These are phyloP conservation scores for Chrysocyon brachyurus DNA, from an alignment of 2,797 vertebrate species.

Conservation along the genomic window DNA sequence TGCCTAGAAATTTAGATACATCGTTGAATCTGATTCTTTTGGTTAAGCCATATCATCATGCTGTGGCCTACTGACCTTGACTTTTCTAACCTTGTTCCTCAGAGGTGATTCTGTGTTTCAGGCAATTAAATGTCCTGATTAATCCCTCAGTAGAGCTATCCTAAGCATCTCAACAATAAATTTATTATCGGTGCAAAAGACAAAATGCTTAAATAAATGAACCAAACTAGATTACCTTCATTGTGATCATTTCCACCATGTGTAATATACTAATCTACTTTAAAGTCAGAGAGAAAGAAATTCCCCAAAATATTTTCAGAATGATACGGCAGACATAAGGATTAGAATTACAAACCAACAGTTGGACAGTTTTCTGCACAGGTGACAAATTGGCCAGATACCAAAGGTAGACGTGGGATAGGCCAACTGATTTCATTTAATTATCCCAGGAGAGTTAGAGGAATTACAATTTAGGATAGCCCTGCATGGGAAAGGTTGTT, in stretches of 20 bases:
- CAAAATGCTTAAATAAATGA: conserved; percentile 43
- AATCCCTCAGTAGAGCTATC: background rate
- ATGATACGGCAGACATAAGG: background rate
- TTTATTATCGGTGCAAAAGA: background rate
- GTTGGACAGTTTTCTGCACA: background rate
- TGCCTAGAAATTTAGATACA: background rate
- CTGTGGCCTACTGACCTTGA: background rate
- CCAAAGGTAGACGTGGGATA: background rate
- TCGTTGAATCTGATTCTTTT: background rate
- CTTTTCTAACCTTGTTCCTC: background rate
- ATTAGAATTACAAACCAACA: background rate
- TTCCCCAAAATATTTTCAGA: background rate
- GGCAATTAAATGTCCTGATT: background rate
- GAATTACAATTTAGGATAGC: background rate
- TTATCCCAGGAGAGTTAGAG: background rate
- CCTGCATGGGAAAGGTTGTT: background rate
- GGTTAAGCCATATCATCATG: background rate
- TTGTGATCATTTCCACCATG: background rate
- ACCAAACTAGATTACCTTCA: background rate
- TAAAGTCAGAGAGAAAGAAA: conserved; percentile 23
- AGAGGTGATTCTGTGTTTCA: background rate
- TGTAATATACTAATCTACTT: background rate
- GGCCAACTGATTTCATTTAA: background rate
- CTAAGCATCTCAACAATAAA: conserved; percentile 24
- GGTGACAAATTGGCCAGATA: background rate